Base-by-base conservation (phyloP, 2,888 invertebrate species). In the Cephus rjabovi region DNA sequence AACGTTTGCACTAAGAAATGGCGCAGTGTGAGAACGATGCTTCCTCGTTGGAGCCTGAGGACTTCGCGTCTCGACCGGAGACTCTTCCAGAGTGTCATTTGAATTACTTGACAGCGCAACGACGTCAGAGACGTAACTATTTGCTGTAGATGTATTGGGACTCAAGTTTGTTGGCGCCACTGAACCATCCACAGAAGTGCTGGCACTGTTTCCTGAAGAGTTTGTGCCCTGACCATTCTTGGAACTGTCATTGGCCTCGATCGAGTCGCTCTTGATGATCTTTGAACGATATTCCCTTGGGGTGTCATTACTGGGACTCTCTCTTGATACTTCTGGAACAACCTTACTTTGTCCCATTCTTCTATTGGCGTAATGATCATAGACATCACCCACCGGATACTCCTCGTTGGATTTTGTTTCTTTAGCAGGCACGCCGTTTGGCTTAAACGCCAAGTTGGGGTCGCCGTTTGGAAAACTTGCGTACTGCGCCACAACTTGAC, bases 391-490 rank as follows among this genome's bases (percentile, higher is more conserved):
- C 11, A 31, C 34, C 15, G 40, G 56, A 56, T 31, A 40, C 2
- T 35, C 71, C 34, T 69, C 74, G 37, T 35, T 74, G 4, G 12
- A 30, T 33, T 12, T 34, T 12, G 74, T 23, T n/a, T 6, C 31
- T 34, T 34, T 12, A 6, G 12, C 71, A 31, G 30, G 12, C 34
- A 37, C 35, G 23, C 74, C 74, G n/a, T 74, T 73, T 3, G 40
- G 74, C 15, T 79, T 40, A 31, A 83, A 79, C 12, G 79, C 83
- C 4, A 88, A 81, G 37, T 82, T 89, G 0, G 90, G 90, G 77
- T 90, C 90, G 11, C 90, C 90, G 71, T 90, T 90, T 6, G 90
- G 90, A 68, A 89, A 90, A 79, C 86, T 90, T 11, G 88, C 87
- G 77, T 88, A 86, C 77, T 86, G 83, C 1, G 90, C 90, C 1